Base-by-base conservation (phyloP, 2,888 invertebrate species). In the Pristionchus fissidentatus region DNA sequence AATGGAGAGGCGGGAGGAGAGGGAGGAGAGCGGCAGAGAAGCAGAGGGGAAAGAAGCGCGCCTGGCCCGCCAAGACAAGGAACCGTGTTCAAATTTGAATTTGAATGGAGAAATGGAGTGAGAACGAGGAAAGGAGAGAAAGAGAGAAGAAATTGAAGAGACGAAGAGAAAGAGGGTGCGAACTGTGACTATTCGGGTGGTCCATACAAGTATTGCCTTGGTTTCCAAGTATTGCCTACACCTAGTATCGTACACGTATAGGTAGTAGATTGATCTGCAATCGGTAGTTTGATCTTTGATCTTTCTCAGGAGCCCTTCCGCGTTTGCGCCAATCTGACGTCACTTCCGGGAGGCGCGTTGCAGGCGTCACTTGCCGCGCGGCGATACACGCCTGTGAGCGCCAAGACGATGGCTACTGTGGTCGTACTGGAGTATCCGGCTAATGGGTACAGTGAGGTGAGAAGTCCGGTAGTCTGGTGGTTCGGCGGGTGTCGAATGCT, bases 361-460 rank as follows among this genome's bases (percentile, higher is more conserved):
- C 83, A 85, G n/a, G 87, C 87, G n/a, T 86, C 86, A 26, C 87
- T 88, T 13, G 73, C 86, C 55, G 85, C 88, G 57, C 86, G 85
- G 62, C 43, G 86, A 60, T 83, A 86, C 32, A 82, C 86, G 32
- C 85, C 86, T 4, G 85, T 85, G 35, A 84, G 85, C 15, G 84
- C 88, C 2, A 82, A 85, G 29, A 86, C 86, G 15, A 86, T 88
- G 26, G 89, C 89, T 3, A 87, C 87, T 4, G 86, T 89, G 52
- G 88, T 89, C 38, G 86, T 88, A 46, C 62, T 89, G 43, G 89
- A 89, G 80, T 89, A 89, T 73, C 89, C 89, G 4, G 89, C 88
- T 26, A 88, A 89, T 78, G 87, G 87, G 80, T 88, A 89, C 75
- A 88, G 87, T 7, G 89, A 89, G 86, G 89, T 88, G 38, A 5